These are phyloP conservation scores for Nomada lathburiana DNA, from an alignment of 2,888 invertebrate genomes.

Conservation along the genomic window DNA sequence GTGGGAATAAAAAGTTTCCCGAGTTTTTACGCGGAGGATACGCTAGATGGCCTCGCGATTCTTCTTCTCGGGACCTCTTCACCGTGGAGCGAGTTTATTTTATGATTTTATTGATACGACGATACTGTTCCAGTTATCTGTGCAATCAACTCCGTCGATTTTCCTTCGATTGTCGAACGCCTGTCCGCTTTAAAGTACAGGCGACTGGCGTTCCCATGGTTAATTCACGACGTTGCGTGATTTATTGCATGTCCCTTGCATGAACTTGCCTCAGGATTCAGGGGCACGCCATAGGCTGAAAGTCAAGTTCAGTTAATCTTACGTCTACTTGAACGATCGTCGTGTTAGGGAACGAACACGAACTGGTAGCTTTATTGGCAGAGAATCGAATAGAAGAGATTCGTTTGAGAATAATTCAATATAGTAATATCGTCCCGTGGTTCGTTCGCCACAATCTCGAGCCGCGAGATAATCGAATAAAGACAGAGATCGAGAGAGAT, in stretches of 20 bases:
- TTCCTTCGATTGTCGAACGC: background rate
- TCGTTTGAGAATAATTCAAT: constrained; percentile 31
- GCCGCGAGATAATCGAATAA: background rate
- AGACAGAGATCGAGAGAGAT: no score
- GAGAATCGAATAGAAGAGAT: background rate
- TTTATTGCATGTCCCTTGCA: constrained; percentile 43
- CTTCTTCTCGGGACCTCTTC: no score
- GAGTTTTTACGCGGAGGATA: no score
- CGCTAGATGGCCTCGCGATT: no score
- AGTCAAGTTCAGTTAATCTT: constrained; percentile 56
- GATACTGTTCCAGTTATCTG: no score
- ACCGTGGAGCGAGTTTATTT: no score
- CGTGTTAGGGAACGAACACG: background rate
- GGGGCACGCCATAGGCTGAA: constrained; percentile 27
- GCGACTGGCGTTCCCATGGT: background rate
- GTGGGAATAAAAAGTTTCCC: no score
- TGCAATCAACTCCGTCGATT: no score
- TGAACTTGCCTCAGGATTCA: constrained; percentile 38
- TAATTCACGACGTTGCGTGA: constrained; percentile 48
- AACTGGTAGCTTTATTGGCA: constrained; percentile 35
- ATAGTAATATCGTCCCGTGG: background rate
- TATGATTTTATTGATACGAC: no score
- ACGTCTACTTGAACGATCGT: constrained; percentile 34
- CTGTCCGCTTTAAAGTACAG: background rate
- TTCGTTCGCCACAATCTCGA: background rate